A percentile compares a stretch with the other conserved stretches of the same genome.
These are phyloP conservation scores for Drosophila murphyi DNA, from an alignment of 1,140 invertebrate species.

Conservation along the genomic window DNA sequence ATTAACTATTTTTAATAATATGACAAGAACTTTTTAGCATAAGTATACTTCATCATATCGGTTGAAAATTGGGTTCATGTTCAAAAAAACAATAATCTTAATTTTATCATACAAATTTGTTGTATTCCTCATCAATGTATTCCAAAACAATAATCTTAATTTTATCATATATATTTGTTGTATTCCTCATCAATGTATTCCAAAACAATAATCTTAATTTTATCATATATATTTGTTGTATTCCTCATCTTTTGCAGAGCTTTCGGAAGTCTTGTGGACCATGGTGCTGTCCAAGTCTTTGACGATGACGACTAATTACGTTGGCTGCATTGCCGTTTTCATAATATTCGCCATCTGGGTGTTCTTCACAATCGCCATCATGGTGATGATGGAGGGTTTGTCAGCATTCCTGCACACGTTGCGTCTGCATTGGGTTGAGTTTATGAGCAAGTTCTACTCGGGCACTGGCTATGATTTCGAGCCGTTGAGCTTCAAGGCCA, in stretches of 20 bases:
- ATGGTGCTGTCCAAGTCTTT: constrained; percentile 89
- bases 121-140: too few species aligned
- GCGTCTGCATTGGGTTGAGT: constrained; percentile 99
- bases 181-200: too few species aligned
- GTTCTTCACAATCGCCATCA: constrained; percentile 94
- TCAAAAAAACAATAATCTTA: too few species aligned
- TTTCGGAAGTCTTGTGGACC: constrained; percentile 94
- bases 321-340: constrained; percentile 87
- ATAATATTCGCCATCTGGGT: constrained; percentile 94
- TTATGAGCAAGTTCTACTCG: constrained; percentile 98
- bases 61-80: too few species aligned
- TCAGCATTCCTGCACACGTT: constrained; percentile 99
- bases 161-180: too few species aligned
- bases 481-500: constrained; percentile 96
- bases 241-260: constrained; percentile 85
- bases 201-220: too few species aligned
- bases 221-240: too few species aligned
- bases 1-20: too few species aligned
- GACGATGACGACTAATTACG: constrained; percentile 53
- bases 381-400: constrained; percentile 99
- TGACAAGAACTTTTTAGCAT: too few species aligned
- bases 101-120: too few species aligned
- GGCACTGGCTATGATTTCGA: constrained; percentile 95
- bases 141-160: too few species aligned
- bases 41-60: too few species aligned